Evolutionary conservation across 2,888 invertebrate species (phyloP), one percentile per base, ranked within the genome.

Genomic region (Graphium colonna): DNA sequence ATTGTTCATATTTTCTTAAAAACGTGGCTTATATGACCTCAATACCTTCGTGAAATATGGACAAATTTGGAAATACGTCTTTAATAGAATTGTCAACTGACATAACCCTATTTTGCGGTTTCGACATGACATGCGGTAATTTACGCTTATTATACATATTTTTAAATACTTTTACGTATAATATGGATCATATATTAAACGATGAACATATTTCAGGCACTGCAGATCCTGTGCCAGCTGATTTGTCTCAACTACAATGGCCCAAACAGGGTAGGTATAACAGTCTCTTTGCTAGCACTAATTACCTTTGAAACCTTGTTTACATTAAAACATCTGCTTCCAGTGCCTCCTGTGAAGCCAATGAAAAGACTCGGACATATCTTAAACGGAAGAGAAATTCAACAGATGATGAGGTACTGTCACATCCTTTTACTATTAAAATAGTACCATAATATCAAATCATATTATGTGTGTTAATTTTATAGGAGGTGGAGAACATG

Each of bases 121-220:
- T 72, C 75, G 76, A 79, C 79, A 82, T 86, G 89, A 88, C 88
- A 88, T 89, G 89, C 84, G 89, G 88, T 87, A 82, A 82, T 81
- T 82, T 72, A 70, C 72, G 71, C 68, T 66, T 71, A 71, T 73
- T 67, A 63, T 67, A 58, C 71, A 68, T 67, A 65, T 73, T 63
- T 68, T 63, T 61, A 64, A 60, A 58, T 54, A 46, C 64, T 71
- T 67, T 59, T 45, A n/a, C 0, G 48, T 62, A 58, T 56, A 55
- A 62, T 60, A 59, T 49, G 51, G 59, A 42, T 57, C 49, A 57
- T 53, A 52, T 67, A 68, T 62, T 71, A 62, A 75, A 67, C 59
- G 46, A 51, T 60, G 59, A 58, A 63, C 64, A 64, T 76, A 62
- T 87, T 86, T 68, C 72, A 87, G 82, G 73, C 67, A 63, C 65